These are phyloP conservation scores for Tetramorium parvispinum DNA, from an alignment of 1,140 invertebrate species.

Conservation along the genomic window DNA sequence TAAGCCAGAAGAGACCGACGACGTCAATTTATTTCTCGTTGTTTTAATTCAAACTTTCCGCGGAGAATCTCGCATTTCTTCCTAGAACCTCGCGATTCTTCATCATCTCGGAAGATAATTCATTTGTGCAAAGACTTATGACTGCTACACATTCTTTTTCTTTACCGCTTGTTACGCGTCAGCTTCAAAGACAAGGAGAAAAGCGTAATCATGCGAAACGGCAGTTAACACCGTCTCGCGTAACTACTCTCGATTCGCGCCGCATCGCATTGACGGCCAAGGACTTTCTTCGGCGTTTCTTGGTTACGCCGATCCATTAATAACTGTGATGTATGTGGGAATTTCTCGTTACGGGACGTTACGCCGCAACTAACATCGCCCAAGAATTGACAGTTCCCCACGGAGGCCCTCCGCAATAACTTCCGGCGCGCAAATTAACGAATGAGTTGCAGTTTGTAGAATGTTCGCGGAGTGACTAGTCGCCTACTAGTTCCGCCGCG, in stretches of 20 bases:
- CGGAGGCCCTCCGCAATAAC: conserved; percentile 63
- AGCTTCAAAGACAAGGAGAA: not conserved
- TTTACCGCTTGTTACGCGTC: not conserved
- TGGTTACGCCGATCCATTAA: conserved; percentile 69
- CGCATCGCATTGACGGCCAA: not conserved
- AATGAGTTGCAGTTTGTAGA: conserved; percentile 74
- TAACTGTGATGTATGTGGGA: conserved; percentile 74
- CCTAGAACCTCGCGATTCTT: not conserved
- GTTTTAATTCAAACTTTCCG: conserved; percentile 53
- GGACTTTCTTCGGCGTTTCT: conserved; percentile 57
- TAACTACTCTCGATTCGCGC: conserved; percentile 49
- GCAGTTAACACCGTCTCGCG: not conserved
- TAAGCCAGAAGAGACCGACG: conserved; percentile 27
- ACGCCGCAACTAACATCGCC: conserved; percentile 52
- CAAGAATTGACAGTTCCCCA: conserved; percentile 72
- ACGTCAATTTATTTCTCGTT: conserved; percentile 55
- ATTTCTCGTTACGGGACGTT: conserved; percentile 70
- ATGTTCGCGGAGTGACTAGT: conserved; percentile 58
- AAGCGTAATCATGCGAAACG: not conserved
- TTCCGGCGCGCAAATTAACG: conserved; percentile 76
- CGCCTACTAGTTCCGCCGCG: conserved; percentile 37
- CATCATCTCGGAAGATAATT: not conserved
- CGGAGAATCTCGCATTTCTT: conserved; percentile 3
- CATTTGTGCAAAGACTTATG: not conserved
- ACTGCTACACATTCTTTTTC: not conserved